Evolutionary conservation across 2,113 vertebrate species (phyloP).

Genomic region (Lota lota): DNA sequence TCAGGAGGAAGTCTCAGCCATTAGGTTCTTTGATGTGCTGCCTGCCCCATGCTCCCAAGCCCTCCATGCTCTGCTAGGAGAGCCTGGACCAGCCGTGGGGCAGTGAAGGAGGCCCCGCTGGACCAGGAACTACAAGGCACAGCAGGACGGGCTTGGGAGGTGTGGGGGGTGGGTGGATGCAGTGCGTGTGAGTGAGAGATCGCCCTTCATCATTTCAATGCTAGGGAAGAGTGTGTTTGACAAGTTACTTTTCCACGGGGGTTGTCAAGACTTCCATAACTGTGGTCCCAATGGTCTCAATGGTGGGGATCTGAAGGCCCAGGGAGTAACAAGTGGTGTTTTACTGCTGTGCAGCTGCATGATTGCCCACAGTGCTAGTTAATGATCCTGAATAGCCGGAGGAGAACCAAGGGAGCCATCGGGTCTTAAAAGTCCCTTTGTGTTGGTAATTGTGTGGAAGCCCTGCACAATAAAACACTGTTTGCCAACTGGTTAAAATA

Average conservation of each 20-base stretch:
- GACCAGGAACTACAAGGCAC: conserved; percentile 1
- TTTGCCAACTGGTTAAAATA: neutral
- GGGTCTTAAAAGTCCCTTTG: conserved; percentile 12
- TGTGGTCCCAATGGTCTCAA: neutral
- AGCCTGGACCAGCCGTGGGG: conserved; percentile 2
- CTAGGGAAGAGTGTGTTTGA: neutral
- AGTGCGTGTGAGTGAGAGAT: conserved; percentile 40
- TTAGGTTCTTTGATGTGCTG: conserved; percentile 39
- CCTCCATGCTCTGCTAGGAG: neutral
- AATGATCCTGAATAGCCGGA: conserved; percentile 1
- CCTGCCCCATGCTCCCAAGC: conserved; percentile 25
- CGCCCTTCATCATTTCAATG: conserved; percentile 18
- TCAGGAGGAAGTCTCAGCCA: conserved; percentile 23
- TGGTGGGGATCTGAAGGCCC: neutral
- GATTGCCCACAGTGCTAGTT: conserved; percentile 1
- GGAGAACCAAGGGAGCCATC: conserved; percentile 7
- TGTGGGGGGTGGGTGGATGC: neutral
- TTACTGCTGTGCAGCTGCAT: neutral
- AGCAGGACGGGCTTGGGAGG: neutral
- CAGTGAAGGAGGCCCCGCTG: conserved; percentile 40
- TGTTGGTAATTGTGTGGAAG: neutral
- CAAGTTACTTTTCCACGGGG: neutral
- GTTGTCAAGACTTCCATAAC: neutral
- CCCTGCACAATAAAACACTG: neutral
- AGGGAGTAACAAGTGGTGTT: conserved; percentile 2